These are phyloP conservation scores for Wasmannia auropunctata DNA, from an alignment of 1,140 invertebrate genomes.

Conservation along the genomic window DNA sequence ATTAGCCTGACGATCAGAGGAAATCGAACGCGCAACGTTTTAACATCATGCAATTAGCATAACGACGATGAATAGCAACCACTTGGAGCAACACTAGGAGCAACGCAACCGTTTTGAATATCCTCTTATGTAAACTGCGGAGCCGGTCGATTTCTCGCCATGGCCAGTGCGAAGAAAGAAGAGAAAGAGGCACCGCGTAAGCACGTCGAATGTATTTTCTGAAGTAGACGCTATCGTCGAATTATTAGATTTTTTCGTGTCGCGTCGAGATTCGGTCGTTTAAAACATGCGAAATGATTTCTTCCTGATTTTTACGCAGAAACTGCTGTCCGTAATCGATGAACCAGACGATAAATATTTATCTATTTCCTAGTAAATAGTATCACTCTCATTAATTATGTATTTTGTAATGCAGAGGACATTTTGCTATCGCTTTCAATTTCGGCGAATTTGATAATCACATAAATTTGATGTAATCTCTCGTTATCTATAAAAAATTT, in stretches of 20 bases:
- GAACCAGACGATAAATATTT: background rate
- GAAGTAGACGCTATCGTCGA: background rate
- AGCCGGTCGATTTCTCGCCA: constrained; percentile 7
- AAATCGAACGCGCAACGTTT: background rate
- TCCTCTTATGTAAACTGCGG: constrained; percentile 21
- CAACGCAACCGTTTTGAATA: constrained; percentile 13
- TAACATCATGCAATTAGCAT: constrained; percentile 1
- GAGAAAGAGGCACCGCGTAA: background rate
- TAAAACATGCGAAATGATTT: background rate
- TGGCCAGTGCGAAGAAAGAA: background rate
- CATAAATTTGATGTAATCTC: background rate
- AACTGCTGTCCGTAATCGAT: too few relatives aligned
- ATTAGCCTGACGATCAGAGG: background rate
- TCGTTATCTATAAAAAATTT: background rate
- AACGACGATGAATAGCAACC: background rate
- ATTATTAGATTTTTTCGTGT: constrained; percentile 15
- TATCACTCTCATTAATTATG: background rate
- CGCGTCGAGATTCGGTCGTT: background rate
- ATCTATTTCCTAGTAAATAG: background rate
- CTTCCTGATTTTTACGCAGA: background rate
- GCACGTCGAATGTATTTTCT: background rate
- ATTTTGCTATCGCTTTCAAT: background rate
- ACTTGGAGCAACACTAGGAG: background rate
- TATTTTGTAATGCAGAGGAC: background rate
- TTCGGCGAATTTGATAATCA: background rate